A percentile compares a stretch with the other conserved stretches of the same genome.
Conservation (phyloP, 2,113 vertebrate species). For the Pteronura brasiliensis region DNA sequence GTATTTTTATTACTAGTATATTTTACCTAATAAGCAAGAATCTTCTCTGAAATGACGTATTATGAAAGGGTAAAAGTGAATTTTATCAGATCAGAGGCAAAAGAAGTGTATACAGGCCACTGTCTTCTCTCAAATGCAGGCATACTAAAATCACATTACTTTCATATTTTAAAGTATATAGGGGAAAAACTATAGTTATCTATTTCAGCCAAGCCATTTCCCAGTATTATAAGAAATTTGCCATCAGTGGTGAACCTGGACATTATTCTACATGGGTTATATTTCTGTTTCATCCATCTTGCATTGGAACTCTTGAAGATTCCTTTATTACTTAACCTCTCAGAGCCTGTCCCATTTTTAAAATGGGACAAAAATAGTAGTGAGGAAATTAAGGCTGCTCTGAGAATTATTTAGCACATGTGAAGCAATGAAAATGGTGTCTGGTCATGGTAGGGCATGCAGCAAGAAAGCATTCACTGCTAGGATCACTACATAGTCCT, state of each 20-base stretch:
- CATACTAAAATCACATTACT: not conserved
- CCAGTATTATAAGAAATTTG: not conserved
- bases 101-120: not conserved
- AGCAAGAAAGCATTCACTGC: not conserved
- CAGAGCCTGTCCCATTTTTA: not conserved
- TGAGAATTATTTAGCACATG: not conserved
- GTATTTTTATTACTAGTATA: not conserved
- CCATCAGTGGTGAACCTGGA: not conserved
- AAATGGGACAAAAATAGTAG: not conserved
- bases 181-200: not conserved
- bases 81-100: not conserved
- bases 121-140: not conserved
- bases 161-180: constrained; percentile 6
- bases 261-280: not conserved
- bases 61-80: constrained; percentile 29
- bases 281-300: not conserved
- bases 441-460: not conserved
- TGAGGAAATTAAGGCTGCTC: not conserved
- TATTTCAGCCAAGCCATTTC: not conserved
- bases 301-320: not conserved
- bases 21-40: not conserved
- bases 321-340: constrained; percentile 23
- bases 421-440: not conserved
- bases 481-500: not conserved
- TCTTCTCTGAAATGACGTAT: constrained; percentile 11